Base-by-base conservation (phyloP, 92 coral and sea anemone genomes). In the Porites divaricata region DNA sequence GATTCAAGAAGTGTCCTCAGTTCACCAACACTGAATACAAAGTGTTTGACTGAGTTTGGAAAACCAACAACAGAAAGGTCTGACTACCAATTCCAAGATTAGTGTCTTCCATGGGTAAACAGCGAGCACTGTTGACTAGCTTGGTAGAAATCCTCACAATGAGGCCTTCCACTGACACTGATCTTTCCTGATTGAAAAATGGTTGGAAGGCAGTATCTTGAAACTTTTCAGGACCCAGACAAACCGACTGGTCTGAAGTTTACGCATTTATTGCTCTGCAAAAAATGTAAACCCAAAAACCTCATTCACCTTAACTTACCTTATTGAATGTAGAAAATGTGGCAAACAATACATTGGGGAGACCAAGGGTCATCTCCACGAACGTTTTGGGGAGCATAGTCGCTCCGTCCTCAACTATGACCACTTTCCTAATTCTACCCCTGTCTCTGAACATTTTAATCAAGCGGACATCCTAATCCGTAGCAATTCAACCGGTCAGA, bases 231-330 rank as follows among this genome's bases (percentile, higher is more conserved):
- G 59, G 62, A 83, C 62, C 87, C 89, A 86, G 2, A 86, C 57
- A 77, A 90, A 90, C 73, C 88, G 69, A 1, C 90, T 35, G 22
- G 63, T 63, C 62, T 73, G 20, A 56, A 90, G 78, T 65, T 91
- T 88, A 67, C 94, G 86, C 94, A 90, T 89, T 15, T 85, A 52
- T 54, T 85, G 97, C 67, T 90, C 72, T 69, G 88, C 96, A 56
- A 93, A 70, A 14, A 87, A 90, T 26, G 35, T 3, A 26, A 26
- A 26, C 2, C 35, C 35, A 26, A 26, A 26, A 26, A 26, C 35
- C 35, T 26, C 1, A 26, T 26, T 26, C 35, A 26, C 35, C 35
- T 26, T 26, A 26, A 3, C 35, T 26, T 26, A 26, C 35, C 35
- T 26, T 26, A 26, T 26, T 26, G 35, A 26, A 26, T 26, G 35